These are phyloP conservation scores for Chiloscyllium punctatum DNA, from an alignment of 2,797 vertebrate species.

Conservation along the genomic window DNA sequence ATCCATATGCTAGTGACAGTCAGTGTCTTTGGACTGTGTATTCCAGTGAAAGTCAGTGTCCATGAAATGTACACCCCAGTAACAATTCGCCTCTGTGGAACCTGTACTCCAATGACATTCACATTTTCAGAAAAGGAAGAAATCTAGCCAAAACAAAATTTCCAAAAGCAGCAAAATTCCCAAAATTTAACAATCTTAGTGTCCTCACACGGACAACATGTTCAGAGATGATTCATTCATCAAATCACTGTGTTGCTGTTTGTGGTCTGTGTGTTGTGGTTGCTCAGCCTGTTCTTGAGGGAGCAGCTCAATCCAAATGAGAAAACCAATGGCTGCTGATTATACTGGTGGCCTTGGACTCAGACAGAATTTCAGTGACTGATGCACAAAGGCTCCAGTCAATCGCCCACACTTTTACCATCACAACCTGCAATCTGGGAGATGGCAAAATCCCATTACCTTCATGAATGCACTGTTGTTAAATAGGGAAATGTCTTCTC, in stretches of 20 bases:
- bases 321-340: slow-evolving; percentile 1
- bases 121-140: neutral
- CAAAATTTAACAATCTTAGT: neutral
- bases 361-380: slow-evolving; percentile 9
- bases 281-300: neutral
- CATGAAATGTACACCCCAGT: no score
- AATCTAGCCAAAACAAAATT: neutral
- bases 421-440: neutral
- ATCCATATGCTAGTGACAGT: neutral
- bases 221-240: slow-evolving; percentile 15
- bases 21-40: neutral
- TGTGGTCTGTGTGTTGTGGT: slow-evolving; percentile 30
- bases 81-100: no score
- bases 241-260: neutral
- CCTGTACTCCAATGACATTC: neutral
- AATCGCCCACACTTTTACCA: neutral
- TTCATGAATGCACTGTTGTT: neutral
- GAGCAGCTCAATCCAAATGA: neutral
- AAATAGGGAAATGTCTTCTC: neutral
- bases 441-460: neutral
- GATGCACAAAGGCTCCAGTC: neutral
- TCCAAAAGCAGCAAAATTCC: neutral
- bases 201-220: neutral
- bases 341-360: neutral
- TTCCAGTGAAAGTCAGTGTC: neutral